Evolutionary conservation across 2,888 invertebrate species (phyloP), one percentile per base, ranked within the genome.

Genomic region (Microctonus brassicae): DNA sequence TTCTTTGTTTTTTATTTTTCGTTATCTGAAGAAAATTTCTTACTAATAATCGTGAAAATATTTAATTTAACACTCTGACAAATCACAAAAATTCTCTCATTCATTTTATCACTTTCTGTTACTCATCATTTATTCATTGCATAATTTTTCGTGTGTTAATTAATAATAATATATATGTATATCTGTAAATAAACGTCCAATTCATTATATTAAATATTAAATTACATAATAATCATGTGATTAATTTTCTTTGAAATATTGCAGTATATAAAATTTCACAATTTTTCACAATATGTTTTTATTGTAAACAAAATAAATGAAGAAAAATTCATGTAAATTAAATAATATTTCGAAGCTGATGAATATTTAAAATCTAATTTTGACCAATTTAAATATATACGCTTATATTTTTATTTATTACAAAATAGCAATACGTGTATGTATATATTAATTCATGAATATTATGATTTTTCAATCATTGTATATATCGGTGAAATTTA

Each of bases 41-140:
- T n/a, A n/a, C n/a, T n/a, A n/a, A n/a, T n/a, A n/a, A n/a, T n/a
- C n/a, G n/a, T n/a, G n/a, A n/a, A n/a, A 52, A 62, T 29, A 64
- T 10, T 1, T 20, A 13, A 33, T 33, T 36, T 79, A 80, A 79
- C 80, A 79, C 76, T 83, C 77, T 81, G 81, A 84, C 78, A 79
- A 74, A 70, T 13, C 52, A 33, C 53, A 63, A 63, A 69, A 26
- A 11, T 61, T 11, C 53, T 22, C 36, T 36, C 42, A 74, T 68
- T n/a, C 39, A 34, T 47, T 64, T 65, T 69, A 13, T 17, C 55
- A 26, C 47, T 22, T 17, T 24, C 17, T 36, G 6, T 55, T 24
- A n/a, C 26, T 11, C n/a, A 22, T 1, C 9, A 57, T 26, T 1
- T 13, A 57, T 13, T 24, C 29, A 39, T 66, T 42, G n/a, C 22